These are phyloP conservation scores for Megamerina dolium DNA, from an alignment of 2,888 invertebrate genomes.

Conservation along the genomic window DNA sequence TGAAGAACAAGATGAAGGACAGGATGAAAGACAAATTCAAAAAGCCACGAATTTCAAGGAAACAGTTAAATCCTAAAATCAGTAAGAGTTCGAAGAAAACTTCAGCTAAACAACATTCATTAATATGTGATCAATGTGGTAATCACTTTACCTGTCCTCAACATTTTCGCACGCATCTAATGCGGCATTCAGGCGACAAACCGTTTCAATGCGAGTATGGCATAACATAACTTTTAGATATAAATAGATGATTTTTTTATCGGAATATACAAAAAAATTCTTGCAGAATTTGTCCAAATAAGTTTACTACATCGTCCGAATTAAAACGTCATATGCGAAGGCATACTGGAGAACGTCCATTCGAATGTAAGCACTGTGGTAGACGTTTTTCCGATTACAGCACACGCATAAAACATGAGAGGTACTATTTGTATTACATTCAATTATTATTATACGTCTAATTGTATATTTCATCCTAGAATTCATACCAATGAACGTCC, in stretches of 20 bases:
- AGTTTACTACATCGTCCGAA: constrained; percentile 37
- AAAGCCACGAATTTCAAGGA: constrained; percentile 4
- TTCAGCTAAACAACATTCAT: too few species aligned
- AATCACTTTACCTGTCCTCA: constrained; percentile 35
- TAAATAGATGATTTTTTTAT: background rate
- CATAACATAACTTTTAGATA: background rate
- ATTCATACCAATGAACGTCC: constrained; percentile 41
- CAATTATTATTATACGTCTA: too few species aligned
- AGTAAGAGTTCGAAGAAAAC: too few species aligned
- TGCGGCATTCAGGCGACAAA: constrained; percentile 39
- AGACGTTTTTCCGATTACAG: constrained; percentile 37
- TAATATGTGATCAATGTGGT: constrained; percentile 42
- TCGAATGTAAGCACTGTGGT: constrained; percentile 34
- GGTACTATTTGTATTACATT: constrained; percentile 9
- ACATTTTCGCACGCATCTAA: constrained; percentile 35
- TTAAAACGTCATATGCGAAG: constrained; percentile 37
- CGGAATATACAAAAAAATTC: too few species aligned
- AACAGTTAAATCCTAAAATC: too few species aligned
- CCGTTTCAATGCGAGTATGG: constrained; percentile 40
- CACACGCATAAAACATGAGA: constrained; percentile 35
- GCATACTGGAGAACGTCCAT: constrained; percentile 38
- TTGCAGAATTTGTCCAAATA: constrained; percentile 33
- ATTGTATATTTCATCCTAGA: constrained; percentile 13
- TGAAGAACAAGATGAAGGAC: too few species aligned
- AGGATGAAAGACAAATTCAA: too few species aligned